These are phyloP conservation scores for Vanessa atalanta DNA, from an alignment of 1,140 invertebrate genomes.

Conservation along the genomic window DNA sequence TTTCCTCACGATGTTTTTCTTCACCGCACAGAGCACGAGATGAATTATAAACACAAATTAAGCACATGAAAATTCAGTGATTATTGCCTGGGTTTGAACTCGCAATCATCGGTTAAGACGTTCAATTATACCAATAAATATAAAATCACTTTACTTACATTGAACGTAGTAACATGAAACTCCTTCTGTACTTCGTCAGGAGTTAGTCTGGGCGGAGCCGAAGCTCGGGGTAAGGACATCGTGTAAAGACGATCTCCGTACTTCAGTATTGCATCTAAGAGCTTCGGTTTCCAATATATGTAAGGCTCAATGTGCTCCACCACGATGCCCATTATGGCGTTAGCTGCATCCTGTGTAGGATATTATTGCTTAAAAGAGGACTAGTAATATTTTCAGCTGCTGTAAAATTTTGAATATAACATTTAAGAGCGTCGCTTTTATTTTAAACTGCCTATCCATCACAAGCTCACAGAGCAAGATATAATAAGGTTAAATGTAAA, in stretches of 20 bases:
- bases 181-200: conserved; percentile 51
- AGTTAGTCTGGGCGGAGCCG: conserved; percentile 48
- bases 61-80: no score
- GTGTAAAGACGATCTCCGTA: conserved; percentile 80
- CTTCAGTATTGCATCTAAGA: conserved; percentile 76
- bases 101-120: no score
- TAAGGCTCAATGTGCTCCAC: conserved; percentile 70
- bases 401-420: no score
- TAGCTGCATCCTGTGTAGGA: conserved; percentile 61
- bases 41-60: no score
- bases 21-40: no score
- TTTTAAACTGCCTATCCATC: no score
- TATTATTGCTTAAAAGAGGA: neutral
- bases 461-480: no score
- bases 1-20: no score
- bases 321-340: conserved; percentile 68
- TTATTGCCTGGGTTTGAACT: no score
- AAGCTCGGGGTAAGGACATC: conserved; percentile 60
- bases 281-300: conserved; percentile 62
- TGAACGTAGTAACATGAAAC: conserved; percentile 75
- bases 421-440: neutral
- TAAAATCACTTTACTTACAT: conserved; percentile 46
- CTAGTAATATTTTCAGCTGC: no score
- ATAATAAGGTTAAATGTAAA: no score
- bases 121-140: no score